Conservation (phyloP, 2,888 invertebrate genomes). For the Orthosia cruda region DNA sequence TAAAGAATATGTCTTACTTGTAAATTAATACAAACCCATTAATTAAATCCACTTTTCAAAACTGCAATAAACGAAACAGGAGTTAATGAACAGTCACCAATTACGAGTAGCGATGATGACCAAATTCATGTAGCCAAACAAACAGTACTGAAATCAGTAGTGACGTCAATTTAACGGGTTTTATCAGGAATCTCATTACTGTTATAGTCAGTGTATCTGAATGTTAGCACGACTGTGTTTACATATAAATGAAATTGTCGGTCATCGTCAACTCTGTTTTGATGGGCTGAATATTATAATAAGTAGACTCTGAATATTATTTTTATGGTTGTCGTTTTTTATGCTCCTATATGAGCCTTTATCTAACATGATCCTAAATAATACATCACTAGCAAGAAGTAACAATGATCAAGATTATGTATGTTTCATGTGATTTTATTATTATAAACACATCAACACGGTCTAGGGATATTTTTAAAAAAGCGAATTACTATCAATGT, state of each 20-base stretch:
- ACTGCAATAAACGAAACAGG: slow-evolving; percentile 18
- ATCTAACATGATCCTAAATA: no score
- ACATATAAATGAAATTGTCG: slow-evolving; percentile 46
- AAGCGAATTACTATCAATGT: no score
- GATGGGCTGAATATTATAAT: background rate
- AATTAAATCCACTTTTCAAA: slow-evolving; percentile 32
- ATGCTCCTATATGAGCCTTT: no score
- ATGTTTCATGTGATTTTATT: no score
- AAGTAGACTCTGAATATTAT: no score
- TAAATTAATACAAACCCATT: background rate
- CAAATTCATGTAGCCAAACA: slow-evolving; percentile 58
- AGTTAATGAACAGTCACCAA: slow-evolving; percentile 49
- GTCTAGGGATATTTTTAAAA: no score
- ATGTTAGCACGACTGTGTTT: slow-evolving; percentile 37
- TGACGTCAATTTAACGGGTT: slow-evolving; percentile 72
- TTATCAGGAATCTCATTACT: slow-evolving; percentile 76
- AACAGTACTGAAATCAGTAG: slow-evolving; percentile 68
- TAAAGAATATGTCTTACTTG: no score
- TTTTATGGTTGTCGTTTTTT: no score
- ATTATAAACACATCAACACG: no score
- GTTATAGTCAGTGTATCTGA: slow-evolving; percentile 39
- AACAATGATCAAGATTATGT: no score
- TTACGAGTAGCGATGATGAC: slow-evolving; percentile 48
- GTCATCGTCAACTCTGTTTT: background rate
- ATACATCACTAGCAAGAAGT: no score